A percentile compares a stretch with the other conserved stretches of the same genome.
These are phyloP conservation scores for Eupithecia subfuscata DNA, from an alignment of 2,888 invertebrate species.

Conservation along the genomic window DNA sequence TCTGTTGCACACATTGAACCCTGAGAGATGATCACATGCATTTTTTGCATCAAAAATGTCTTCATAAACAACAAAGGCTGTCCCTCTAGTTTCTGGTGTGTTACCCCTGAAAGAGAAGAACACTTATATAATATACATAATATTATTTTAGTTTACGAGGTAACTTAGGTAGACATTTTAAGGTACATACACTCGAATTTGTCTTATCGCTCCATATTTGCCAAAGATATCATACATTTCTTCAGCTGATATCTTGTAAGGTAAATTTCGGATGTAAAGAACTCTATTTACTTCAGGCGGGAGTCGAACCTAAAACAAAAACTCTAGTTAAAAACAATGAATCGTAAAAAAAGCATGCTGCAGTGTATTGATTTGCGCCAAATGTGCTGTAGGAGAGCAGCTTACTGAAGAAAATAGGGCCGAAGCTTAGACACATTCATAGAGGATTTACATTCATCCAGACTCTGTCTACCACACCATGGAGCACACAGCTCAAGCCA, in stretches of 20 bases:
- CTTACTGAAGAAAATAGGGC: not conserved
- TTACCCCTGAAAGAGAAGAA: slow-evolving; percentile 89
- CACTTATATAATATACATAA: not conserved
- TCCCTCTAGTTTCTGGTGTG: slow-evolving; percentile 98
- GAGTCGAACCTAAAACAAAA: slow-evolving; percentile 91
- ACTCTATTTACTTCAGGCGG: slow-evolving; percentile 99
- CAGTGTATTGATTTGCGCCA: not conserved
- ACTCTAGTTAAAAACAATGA: not conserved
- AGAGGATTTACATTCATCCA: not conserved
- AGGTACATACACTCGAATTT: slow-evolving; percentile 95
- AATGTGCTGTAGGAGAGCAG: not conserved
- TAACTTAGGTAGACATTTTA: not conserved
- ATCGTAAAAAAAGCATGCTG: not conserved
- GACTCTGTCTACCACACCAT: not conserved
- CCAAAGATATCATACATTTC: slow-evolving; percentile 99
- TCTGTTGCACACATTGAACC: slow-evolving; percentile 99
- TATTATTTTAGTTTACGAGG: not conserved
- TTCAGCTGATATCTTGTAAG: slow-evolving; percentile 99
- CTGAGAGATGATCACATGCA: slow-evolving; percentile 99
- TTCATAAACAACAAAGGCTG: slow-evolving; percentile 99
- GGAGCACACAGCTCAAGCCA: not conserved
- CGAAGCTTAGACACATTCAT: not conserved
- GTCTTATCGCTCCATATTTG: slow-evolving; percentile 99
- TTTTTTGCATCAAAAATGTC: slow-evolving; percentile 99
- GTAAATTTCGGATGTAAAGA: slow-evolving; percentile 97